A percentile compares a stretch with the other conserved stretches of the same genome.
Evolutionary conservation across 2,113 vertebrate genomes (phyloP).

Genomic region (Ageneiosus marmoratus): DNA sequence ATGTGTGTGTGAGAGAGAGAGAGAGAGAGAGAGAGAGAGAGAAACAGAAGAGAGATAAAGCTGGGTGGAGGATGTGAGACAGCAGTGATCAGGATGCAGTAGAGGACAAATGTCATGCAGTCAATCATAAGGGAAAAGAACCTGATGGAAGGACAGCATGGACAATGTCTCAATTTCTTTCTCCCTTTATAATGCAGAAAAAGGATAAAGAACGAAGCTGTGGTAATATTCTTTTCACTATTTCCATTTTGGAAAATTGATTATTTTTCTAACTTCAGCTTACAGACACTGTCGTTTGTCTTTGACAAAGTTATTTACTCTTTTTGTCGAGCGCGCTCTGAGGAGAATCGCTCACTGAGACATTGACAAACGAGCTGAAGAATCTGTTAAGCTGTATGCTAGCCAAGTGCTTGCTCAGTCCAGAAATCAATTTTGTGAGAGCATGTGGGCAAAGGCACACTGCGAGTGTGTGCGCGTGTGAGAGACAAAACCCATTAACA

Average conservation of each 20-base stretch:
- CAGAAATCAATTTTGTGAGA: constrained; percentile 8
- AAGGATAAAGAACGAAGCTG: not conserved
- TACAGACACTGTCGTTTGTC: not conserved
- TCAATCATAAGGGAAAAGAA: not conserved
- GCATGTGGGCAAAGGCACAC: not conserved
- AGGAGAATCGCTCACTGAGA: not conserved
- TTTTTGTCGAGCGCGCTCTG: not conserved
- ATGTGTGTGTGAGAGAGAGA: too few species aligned
- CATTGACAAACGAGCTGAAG: not conserved
- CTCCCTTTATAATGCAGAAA: not conserved
- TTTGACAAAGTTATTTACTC: not conserved
- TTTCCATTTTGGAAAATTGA: not conserved
- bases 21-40: too few species aligned
- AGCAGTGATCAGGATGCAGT: not conserved
- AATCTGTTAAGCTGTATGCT: not conserved
- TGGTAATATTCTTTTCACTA: not conserved
- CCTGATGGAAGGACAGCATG: not conserved
- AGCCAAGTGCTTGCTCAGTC: not conserved
- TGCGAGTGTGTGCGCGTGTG: not conserved
- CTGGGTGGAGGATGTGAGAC: not conserved
- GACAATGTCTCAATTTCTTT: not conserved
- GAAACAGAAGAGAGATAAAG: too few species aligned
- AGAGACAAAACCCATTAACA: not conserved
- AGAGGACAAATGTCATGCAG: not conserved
- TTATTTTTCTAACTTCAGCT: not conserved